Base-by-base conservation (phyloP, 2,888 invertebrate species). In the Smittia aterrima region DNA sequence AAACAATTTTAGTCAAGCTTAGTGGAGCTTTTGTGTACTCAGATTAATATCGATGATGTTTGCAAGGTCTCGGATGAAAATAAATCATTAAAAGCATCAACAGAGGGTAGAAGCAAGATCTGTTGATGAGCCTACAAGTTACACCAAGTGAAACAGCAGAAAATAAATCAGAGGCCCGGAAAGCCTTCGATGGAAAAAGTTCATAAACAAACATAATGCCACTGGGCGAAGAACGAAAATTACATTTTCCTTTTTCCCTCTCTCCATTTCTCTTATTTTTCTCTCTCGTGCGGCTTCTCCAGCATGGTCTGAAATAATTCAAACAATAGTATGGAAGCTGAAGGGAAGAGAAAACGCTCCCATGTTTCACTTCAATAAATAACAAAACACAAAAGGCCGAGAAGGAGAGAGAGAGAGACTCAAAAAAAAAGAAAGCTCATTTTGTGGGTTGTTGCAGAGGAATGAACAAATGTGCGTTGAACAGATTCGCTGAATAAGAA, bases 331-430 rank as follows among this genome's bases (percentile, higher is more conserved):
- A 47, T 13, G 11, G 47, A n/a, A 3, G 16, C 16, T 16, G 47
- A 47, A 16, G 47, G 47, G 47, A 4, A 38, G 16, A n/a, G 47
- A 47, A 47, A 47, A 47, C 16, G 47, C 11, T 47, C 47, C 47
- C 47, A 47, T 47, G 47, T 47, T 47, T 47, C 47, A 47, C 47
- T 47, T 47, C 47, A 47, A 47, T 47, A 47, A 47, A 47, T 47
- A 47, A 47, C 16, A n/a, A 47, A 47, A 47, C 7, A 47, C 2
- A 16, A 47, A 47, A 11, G 16, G 47, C 47, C 3, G 32, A 32
- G 32, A 32, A 9, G 32, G 32, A 32, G 32, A n/a, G n/a, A n/a
- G n/a, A n/a, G n/a, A n/a, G n/a, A n/a, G n/a, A n/a, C n/a, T n/a
- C n/a, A n/a, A n/a, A n/a, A n/a, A n/a, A n/a, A n/a, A n/a, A 7